phyloP scores from a whole-genome alignment of 2,113 vertebrate species.

The Brienomyrus longianalis region DNA sequence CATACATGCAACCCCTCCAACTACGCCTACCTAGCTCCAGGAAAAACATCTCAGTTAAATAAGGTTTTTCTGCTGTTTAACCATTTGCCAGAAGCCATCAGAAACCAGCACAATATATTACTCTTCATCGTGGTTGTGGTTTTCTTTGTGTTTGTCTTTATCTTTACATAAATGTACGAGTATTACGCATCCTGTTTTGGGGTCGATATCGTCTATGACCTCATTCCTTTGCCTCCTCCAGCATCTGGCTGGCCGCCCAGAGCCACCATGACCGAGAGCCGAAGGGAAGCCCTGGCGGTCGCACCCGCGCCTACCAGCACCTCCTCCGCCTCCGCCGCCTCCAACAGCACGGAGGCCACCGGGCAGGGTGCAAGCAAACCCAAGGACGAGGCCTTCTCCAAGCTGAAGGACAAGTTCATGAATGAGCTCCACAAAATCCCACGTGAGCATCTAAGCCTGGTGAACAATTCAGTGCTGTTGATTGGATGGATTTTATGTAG shows the following conservation, averaged over 20 bases:
- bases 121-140: background rate
- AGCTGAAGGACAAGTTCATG: constrained; percentile 98
- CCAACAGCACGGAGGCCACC: constrained; percentile 75
- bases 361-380: constrained; percentile 59
- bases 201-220: background rate
- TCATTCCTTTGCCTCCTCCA: background rate
- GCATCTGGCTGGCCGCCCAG: constrained; percentile 44
- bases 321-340: constrained; percentile 44
- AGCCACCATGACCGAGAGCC: constrained; percentile 71
- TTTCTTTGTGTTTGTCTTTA: background rate
- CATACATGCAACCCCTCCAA: background rate
- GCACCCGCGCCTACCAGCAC: constrained; percentile 66
- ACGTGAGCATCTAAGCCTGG: constrained; percentile 66
- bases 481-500: background rate
- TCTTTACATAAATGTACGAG: background rate
- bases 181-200: background rate
- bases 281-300: constrained; percentile 81
- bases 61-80: background rate
- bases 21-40: background rate
- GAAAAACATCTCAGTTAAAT: background rate
- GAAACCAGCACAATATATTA: background rate
- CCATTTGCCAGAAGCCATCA: background rate
- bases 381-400: constrained; percentile 87
- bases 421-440: constrained; percentile 97
- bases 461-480: background rate